Evolutionary conservation across 2,888 invertebrate genomes (phyloP), one percentile per base, ranked within the genome.

Genomic region (Acronicta psi): DNA sequence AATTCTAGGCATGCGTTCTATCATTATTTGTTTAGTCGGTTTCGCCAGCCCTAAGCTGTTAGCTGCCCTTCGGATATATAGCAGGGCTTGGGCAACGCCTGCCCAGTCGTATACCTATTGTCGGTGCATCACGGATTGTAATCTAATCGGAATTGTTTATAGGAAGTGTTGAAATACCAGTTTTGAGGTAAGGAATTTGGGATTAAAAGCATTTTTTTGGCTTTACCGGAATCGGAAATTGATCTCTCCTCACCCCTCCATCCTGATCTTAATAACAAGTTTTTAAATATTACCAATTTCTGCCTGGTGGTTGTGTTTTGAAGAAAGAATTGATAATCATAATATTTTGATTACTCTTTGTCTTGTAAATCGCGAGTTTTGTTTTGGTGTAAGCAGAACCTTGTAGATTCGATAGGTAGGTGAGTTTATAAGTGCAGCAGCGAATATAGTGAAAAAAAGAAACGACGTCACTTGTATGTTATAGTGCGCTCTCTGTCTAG

Each of bases 11-110:
- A 7, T 9, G 13, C 16, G 31, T 9, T 23, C 5, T 9, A 0
- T 20, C n/a, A 29, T 43, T 8, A 23, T 11, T 20, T 3, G n/a
- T 45, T 37, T 8, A 31, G 13, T 1, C 18, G 20, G 9, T 74
- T 64, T 70, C 61, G 66, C 54, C 63, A 67, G 44, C 59, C 62
- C 53, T 69, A 44, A 0, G n/a, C 2, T 42, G 38, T 42, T 49
- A 31, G 4, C 18, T 43, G 63, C 65, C 67, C 51, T 64, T 67
- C 59, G 17, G 46, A 46, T 77, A 63, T 75, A 69, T 62, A 62
- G 63, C 60, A 53, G 46, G 56, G 40, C 51, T 58, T 64, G 37
- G 13, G 63, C 34, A 62, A 59, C 37, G 42, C 11, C 4, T 14
- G 41, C n/a, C 25, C 65, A 56, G 57, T 59, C 38, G 45, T n/a